Evolutionary conservation across 1,140 invertebrate species (phyloP).

Genomic region (Ridgeia piscesae): DNA sequence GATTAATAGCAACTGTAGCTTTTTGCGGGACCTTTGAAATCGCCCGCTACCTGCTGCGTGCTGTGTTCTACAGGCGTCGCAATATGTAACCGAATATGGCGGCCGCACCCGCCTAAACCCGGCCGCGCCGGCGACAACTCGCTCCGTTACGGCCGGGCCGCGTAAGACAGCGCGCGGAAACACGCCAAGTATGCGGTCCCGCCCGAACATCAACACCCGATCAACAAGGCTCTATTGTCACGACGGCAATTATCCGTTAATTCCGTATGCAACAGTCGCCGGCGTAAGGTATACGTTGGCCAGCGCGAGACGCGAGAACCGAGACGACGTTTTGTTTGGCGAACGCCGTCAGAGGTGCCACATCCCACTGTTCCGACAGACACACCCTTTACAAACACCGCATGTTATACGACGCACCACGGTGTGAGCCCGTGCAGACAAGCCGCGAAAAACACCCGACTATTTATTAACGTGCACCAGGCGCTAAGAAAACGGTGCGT

Average conservation of each 20-base stretch:
- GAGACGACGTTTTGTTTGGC: not conserved
- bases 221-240: not conserved
- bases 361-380: not conserved
- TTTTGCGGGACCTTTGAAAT: not conserved
- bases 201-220: not conserved
- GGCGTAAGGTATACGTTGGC: not conserved
- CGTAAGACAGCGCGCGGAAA: not conserved
- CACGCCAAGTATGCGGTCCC: not conserved
- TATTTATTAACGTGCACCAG: not conserved
- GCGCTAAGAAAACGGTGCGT: not conserved
- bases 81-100: not conserved
- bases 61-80: not conserved
- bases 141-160: not conserved
- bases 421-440: not conserved
- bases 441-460: not conserved
- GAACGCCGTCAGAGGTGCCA: not conserved
- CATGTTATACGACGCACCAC: not conserved
- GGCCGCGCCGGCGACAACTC: not conserved
- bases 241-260: slow-evolving; percentile 4
- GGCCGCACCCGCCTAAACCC: not conserved
- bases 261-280: not conserved
- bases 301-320: not conserved
- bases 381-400: not conserved
- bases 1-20: not conserved
- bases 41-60: not conserved